Base-by-base conservation (phyloP, 1,140 invertebrate species). In the Euglossa dilemma region DNA sequence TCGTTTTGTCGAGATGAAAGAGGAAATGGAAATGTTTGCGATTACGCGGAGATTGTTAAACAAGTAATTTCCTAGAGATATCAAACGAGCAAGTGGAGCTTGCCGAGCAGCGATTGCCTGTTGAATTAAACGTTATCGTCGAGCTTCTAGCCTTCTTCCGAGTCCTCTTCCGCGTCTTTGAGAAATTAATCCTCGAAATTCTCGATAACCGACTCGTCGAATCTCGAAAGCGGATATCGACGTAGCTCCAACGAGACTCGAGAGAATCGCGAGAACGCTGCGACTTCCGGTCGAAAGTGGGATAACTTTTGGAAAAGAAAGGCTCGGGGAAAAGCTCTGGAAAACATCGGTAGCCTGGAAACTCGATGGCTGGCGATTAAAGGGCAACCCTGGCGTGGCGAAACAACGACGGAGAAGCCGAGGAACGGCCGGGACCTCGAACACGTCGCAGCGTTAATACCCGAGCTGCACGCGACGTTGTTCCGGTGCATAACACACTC, bases 401-500 rank as follows among this genome's bases (percentile, higher is more conserved):
- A 23, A 59, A 47, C n/a, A 79, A 52, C 47, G 47, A 50, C 45
- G 57, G 50, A n/a, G 47, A 64, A 64, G 16, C n/a, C 61, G 79
- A 56, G 63, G 79, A 74, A 64, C 59, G 78, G 18, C 7, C n/a
- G 77, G 77, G 50, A 59, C 64, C 36, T 47, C 59, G 47, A 80
- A 80, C 54, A 73, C 52, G 14, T 81, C 75, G 67, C 43, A 64
- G 0, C 43, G 71, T 81, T 74, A 74, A 81, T 73, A 54, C 52
- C 63, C 18, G n/a, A 0, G 59, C 50, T 36, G 63, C 72, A 81
- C 79, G 71, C 79, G 79, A 80, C 71, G 59, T 43, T 74, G 59
- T 81, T 64, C 79, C 79, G 71, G 79, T 36, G 79, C 73, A 54
- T 74, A 81, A 66, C 80, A 72, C 47, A 81, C 72, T 75, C 80